Evolutionary conservation across 30 jellyfish, hydroid and myxozoan genomes (phyloP).

Genomic region (Pseudorhiza aurosa): DNA sequence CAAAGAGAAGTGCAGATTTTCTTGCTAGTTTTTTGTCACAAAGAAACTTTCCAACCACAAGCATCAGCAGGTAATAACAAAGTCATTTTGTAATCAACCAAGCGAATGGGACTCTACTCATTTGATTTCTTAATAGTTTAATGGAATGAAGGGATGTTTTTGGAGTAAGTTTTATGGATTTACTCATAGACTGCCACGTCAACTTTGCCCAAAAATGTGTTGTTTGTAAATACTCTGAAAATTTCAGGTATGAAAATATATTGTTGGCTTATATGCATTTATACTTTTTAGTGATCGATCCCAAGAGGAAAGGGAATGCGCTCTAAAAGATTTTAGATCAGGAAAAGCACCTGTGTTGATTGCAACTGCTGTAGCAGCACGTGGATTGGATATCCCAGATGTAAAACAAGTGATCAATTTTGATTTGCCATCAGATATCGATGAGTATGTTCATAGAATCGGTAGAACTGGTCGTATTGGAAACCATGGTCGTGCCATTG

Average conservation of each 20-base stretch:
- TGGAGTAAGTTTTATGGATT: no score
- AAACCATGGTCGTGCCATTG: constrained; percentile 93
- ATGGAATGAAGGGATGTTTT: no score
- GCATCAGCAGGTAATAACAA: constrained; percentile 93
- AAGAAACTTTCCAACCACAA: constrained; percentile 87
- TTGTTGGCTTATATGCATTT: no score
- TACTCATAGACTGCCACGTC: no score
- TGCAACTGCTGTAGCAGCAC: constrained; percentile 99
- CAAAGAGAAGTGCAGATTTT: constrained; percentile 92
- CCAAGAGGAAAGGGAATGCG: constrained; percentile 99
- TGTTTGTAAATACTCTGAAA: no score
- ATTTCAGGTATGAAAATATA: no score
- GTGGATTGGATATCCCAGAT: constrained; percentile 93
- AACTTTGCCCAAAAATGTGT: no score
- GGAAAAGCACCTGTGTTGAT: constrained; percentile 92
- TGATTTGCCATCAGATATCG: constrained; percentile 91
- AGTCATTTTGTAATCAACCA: no score
- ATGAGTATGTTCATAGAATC: constrained; percentile 96
- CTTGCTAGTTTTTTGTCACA: constrained; percentile 94
- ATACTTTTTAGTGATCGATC: constrained; percentile 93
- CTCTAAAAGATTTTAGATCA: constrained; percentile 81
- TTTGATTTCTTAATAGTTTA: no score
- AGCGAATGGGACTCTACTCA: no score
- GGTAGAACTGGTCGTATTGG: constrained; percentile 99
- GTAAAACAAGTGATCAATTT: constrained; percentile 94